Percentiles rank a stretch among this genome's conserved stretches.
These are phyloP conservation scores for Plectropomus leopardus DNA, from an alignment of 2,113 vertebrate species.

Conservation along the genomic window DNA sequence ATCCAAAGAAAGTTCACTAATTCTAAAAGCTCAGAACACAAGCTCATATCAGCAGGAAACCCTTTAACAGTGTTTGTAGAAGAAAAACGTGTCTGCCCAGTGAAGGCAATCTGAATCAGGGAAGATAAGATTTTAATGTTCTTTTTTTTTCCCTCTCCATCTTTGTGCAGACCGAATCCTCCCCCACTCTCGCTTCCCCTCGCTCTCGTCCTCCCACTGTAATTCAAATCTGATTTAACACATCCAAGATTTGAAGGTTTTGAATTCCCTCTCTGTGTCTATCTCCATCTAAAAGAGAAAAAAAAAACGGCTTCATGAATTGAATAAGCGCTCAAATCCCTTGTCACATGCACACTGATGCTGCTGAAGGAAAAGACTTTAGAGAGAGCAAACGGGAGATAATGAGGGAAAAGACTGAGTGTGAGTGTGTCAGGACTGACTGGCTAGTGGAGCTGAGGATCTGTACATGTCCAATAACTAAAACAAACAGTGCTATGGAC, in stretches of 20 bases:
- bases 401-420: conserved; percentile 32
- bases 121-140: conserved; percentile 21
- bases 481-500: conserved; percentile 22
- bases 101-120: conserved; percentile 18
- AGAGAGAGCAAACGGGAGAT: conserved; percentile 50
- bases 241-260: conserved; percentile 56
- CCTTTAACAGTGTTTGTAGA: neutral
- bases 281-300: neutral
- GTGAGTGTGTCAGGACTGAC: conserved; percentile 24
- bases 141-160: neutral
- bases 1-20: conserved; percentile 6
- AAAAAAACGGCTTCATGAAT: conserved; percentile 18
- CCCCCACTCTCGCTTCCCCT: conserved; percentile 37
- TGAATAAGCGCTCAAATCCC: conserved; percentile 65
- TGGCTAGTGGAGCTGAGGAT: conserved; percentile 30
- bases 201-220: conserved; percentile 47
- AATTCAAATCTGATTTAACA: conserved; percentile 74
- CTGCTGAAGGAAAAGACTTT: conserved; percentile 57
- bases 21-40: conserved; percentile 22
- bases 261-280: conserved; percentile 28
- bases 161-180: conserved; percentile 35
- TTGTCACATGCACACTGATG: conserved; percentile 70
- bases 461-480: conserved; percentile 21
- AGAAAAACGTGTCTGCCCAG: neutral
- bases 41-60: neutral